These are phyloP conservation scores for Halichoeres trimaculatus DNA, from an alignment of 2,113 vertebrate species.

Conservation along the genomic window DNA sequence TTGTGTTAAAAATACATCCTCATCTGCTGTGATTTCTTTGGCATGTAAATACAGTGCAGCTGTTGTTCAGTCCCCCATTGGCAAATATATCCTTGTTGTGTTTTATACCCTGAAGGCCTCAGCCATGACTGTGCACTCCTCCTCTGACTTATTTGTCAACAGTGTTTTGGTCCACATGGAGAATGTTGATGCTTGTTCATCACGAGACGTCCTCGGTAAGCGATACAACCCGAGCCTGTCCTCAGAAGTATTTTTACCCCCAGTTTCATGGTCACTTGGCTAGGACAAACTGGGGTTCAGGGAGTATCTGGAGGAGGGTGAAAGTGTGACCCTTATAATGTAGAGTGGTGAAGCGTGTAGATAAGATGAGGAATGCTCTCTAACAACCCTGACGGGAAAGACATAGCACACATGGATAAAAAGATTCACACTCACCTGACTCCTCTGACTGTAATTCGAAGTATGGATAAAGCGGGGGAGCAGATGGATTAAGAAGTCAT, in stretches of 20 bases:
- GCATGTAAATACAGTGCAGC: neutral
- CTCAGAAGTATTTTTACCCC: constrained; percentile 53
- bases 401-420: constrained; percentile 1
- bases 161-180: constrained; percentile 12
- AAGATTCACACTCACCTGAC: constrained; percentile 7
- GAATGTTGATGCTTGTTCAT: constrained; percentile 26
- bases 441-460: constrained; percentile 11
- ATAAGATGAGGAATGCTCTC: constrained; percentile 42
- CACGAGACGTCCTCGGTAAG: constrained; percentile 46
- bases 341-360: constrained; percentile 10
- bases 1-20: neutral
- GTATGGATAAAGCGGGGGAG: neutral
- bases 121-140: constrained; percentile 13
- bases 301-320: constrained; percentile 3
- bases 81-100: constrained; percentile 15
- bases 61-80: neutral
- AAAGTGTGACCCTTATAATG: constrained; percentile 33
- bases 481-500: neutral
- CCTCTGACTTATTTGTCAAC: constrained; percentile 37
- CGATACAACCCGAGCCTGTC: constrained; percentile 3
- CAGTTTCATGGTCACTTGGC: constrained; percentile 24
- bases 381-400: constrained; percentile 10
- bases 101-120: constrained; percentile 11
- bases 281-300: constrained; percentile 3
- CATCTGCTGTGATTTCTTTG: neutral